Evolutionary conservation across 2,888 invertebrate species (phyloP).

Genomic region (Merodon equestris): DNA sequence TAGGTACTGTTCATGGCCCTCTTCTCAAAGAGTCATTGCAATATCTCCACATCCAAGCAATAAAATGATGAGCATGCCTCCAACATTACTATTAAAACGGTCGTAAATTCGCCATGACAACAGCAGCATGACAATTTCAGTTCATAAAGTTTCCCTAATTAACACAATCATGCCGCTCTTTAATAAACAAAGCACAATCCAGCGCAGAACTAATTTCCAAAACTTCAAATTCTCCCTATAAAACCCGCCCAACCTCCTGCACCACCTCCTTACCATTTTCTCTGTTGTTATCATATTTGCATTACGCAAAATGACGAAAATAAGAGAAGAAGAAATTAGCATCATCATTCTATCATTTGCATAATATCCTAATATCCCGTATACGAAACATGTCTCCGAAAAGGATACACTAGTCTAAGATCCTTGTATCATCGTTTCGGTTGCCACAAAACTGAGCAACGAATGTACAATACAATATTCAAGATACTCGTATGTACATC

Average conservation of each 20-base stretch:
- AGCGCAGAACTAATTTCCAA: conserved; percentile 1
- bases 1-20: too few species aligned
- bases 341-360: conserved; percentile 61
- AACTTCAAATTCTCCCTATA: conserved; percentile 10
- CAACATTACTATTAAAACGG: too few species aligned
- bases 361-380: conserved; percentile 56
- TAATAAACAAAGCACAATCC: conserved; percentile 29
- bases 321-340: conserved; percentile 46
- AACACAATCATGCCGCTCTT: conserved; percentile 43
- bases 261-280: background rate
- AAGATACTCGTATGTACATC: too few species aligned
- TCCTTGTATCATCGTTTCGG: conserved; percentile 10
- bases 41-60: too few species aligned
- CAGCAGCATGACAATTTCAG: conserved; percentile 36
- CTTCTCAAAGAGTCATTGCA: too few species aligned
- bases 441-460: conserved; percentile 17
- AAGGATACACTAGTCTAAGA: conserved; percentile 31
- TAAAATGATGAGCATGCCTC: too few species aligned
- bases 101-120: background rate
- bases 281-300: background rate
- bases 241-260: background rate
- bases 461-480: conserved; percentile 1
- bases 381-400: conserved; percentile 40
- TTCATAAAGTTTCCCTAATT: conserved; percentile 46
- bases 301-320: conserved; percentile 32